A percentile compares a stretch with the other conserved stretches of the same genome.
Conservation (phyloP, 2,888 invertebrate species). For the Alloscopus bannaensis region DNA sequence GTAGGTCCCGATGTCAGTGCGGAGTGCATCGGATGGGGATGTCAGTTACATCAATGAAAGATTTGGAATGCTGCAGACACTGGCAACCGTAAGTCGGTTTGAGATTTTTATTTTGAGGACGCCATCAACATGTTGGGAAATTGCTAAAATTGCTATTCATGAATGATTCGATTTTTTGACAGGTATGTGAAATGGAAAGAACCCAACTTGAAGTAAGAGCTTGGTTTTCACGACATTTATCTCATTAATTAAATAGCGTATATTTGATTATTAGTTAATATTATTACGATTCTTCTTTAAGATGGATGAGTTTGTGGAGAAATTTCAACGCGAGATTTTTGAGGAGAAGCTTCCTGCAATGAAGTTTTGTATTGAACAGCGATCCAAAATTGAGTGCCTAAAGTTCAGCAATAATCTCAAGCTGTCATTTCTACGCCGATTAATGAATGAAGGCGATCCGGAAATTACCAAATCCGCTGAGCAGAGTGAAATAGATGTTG, state of each 20-base stretch:
- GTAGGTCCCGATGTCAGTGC: no score
- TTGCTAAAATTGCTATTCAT: no score
- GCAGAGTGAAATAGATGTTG: no score
- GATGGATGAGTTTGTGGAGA: slow-evolving; percentile 26
- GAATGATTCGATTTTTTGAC: no score
- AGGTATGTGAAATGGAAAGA: slow-evolving; percentile 42
- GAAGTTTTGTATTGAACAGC: slow-evolving; percentile 29
- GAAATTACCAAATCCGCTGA: no score
- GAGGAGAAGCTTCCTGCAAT: slow-evolving; percentile 24
- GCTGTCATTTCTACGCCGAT: no score
- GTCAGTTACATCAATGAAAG: slow-evolving; percentile 5
- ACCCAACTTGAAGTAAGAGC: not conserved
- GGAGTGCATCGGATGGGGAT: no score
- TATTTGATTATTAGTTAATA: no score
- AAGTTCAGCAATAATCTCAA: slow-evolving; percentile 15
- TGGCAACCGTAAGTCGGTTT: slow-evolving; percentile 29
- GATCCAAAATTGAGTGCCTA: slow-evolving; percentile 22
- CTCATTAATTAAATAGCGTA: no score
- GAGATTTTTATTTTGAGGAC: not conserved
- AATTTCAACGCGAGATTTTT: slow-evolving; percentile 17
- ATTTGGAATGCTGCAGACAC: slow-evolving; percentile 19
- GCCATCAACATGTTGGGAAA: no score
- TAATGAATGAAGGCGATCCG: no score
- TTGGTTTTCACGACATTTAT: no score
- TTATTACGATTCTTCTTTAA: slow-evolving; percentile 1